These are phyloP conservation scores for Pimephales promelas DNA, from an alignment of 2,113 vertebrate species.

Conservation along the genomic window DNA sequence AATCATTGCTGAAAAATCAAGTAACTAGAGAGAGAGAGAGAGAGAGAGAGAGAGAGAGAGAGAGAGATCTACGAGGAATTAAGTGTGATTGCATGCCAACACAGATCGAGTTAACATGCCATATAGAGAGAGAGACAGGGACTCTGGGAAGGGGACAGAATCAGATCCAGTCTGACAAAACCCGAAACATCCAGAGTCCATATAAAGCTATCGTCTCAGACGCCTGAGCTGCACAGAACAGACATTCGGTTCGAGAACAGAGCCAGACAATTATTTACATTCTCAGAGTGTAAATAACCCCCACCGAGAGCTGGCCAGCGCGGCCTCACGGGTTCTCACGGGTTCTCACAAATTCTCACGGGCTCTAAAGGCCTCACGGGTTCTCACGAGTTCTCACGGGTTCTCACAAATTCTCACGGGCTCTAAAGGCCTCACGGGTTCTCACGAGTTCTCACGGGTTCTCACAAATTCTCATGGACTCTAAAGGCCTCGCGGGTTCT, in stretches of 20 bases:
- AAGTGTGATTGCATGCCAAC: constrained; percentile 77
- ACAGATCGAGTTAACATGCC: constrained; percentile 81
- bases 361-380: too few species aligned
- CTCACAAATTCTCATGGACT: too few species aligned
- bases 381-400: too few species aligned
- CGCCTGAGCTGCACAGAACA: neutral
- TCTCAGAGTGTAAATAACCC: too few species aligned
- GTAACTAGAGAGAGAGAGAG: neutral
- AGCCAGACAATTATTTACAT: constrained; percentile 1
- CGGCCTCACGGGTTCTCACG: too few species aligned
- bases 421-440: too few species aligned
- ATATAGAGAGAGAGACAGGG: constrained; percentile 67
- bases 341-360: too few species aligned
- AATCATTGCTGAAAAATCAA: too few species aligned
- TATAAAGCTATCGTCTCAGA: constrained; percentile 16
- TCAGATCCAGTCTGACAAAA: constrained; percentile 54
- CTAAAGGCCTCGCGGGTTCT: too few species aligned
- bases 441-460: too few species aligned
- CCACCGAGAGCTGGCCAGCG: too few species aligned
- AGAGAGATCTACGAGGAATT: constrained; percentile 27
- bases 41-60: neutral
- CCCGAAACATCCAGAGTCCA: constrained; percentile 36
- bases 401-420: too few species aligned
- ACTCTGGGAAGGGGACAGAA: constrained; percentile 81
- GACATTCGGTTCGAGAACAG: neutral